These are phyloP conservation scores for Habroteleia sp. DNA, from an alignment of 2,888 invertebrate genomes.

Conservation along the genomic window DNA sequence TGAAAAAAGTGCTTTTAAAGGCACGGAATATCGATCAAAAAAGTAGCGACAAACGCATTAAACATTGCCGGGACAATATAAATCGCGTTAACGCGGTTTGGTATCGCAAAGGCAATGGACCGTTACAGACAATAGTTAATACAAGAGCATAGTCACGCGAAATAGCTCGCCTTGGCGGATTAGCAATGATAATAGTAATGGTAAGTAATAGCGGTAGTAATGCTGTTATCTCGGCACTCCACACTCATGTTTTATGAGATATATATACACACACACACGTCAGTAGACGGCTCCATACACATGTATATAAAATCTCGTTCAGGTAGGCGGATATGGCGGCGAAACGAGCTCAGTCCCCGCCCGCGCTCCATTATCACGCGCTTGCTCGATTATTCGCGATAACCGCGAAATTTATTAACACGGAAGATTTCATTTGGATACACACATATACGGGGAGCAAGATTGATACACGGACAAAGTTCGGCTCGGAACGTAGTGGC, in stretches of 20 bases:
- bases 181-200: slow-evolving; percentile 64
- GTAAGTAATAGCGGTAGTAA: slow-evolving; percentile 64
- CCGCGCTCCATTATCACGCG: slow-evolving; percentile 68
- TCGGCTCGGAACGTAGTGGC: slow-evolving; percentile 31
- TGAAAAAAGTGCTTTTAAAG: slow-evolving; percentile 1
- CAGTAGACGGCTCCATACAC: slow-evolving; percentile 42
- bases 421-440: slow-evolving; percentile 74
- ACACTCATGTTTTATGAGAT: slow-evolving; percentile 70
- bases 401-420: slow-evolving; percentile 74
- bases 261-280: slow-evolving; percentile 37
- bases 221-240: slow-evolving; percentile 68
- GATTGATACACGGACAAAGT: slow-evolving; percentile 36
- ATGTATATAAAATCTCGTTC: slow-evolving; percentile 61
- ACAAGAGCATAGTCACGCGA: slow-evolving; percentile 60
- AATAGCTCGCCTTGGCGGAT: slow-evolving; percentile 62
- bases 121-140: slow-evolving; percentile 62
- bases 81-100: slow-evolving; percentile 56
- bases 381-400: slow-evolving; percentile 75
- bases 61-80: slow-evolving; percentile 52
- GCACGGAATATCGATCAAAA: slow-evolving; percentile 9
- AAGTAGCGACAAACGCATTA: slow-evolving; percentile 35
- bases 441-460: slow-evolving; percentile 19
- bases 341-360: slow-evolving; percentile 61
- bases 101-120: slow-evolving; percentile 63
- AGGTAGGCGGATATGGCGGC: slow-evolving; percentile 64